A percentile compares a stretch with the other conserved stretches of the same genome.
phyloP scores from a whole-genome alignment of 2,113 vertebrate species.

The Mesocricetus auratus region DNA sequence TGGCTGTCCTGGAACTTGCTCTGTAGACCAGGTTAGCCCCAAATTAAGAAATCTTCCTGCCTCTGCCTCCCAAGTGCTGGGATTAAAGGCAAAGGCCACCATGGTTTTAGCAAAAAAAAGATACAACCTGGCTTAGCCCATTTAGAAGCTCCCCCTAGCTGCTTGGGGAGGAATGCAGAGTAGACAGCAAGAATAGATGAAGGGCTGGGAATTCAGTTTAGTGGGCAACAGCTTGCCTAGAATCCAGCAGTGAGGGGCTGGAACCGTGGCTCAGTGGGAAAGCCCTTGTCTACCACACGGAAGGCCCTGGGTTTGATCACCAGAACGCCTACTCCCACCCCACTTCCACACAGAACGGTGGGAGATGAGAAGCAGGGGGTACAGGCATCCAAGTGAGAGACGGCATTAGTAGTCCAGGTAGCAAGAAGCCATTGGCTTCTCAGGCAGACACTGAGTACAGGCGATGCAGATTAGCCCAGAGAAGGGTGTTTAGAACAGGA shows the following conservation, averaged over 20 bases:
- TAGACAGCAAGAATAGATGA: neutral
- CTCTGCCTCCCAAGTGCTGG: neutral
- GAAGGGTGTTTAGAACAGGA: neutral
- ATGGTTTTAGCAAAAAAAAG: slow-evolving; percentile 34
- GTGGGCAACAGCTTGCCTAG: neutral
- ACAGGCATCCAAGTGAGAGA: neutral
- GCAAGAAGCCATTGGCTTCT: slow-evolving; percentile 14
- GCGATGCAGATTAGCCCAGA: neutral
- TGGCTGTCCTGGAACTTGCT: neutral
- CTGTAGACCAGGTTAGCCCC: neutral
- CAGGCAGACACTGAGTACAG: neutral
- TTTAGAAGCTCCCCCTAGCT: slow-evolving; percentile 52
- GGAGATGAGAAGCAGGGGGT: neutral
- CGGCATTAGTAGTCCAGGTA: neutral
- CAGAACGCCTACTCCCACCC: neutral
- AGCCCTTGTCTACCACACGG: neutral
- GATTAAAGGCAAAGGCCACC: neutral
- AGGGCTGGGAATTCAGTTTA: neutral
- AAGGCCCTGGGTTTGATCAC: neutral
- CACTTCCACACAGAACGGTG: neutral
- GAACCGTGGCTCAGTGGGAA: neutral
- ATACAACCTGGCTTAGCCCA: neutral
- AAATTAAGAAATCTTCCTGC: neutral
- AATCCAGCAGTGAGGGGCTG: no score
- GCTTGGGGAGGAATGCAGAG: neutral